Conservation (phyloP, 2,888 invertebrate genomes). For the Leptinotarsa rubiginosa region DNA sequence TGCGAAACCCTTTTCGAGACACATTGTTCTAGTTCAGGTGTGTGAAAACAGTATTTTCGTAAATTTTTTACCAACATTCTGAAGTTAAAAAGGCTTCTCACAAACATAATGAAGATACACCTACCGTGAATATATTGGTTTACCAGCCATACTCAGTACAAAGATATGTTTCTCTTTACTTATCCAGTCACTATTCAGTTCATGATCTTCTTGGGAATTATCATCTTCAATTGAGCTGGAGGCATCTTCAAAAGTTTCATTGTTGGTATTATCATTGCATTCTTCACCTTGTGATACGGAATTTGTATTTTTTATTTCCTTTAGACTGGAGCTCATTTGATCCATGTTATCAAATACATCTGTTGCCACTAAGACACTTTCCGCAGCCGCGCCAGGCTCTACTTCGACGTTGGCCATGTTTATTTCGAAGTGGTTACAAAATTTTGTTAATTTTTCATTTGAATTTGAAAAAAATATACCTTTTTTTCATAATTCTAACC, state of each 20-base stretch:
- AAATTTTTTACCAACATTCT: too few relatives aligned
- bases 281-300: slow-evolving; percentile 56
- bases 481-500: too few relatives aligned
- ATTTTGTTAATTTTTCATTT: neutral
- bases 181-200: slow-evolving; percentile 77
- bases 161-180: slow-evolving; percentile 91
- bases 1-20: too few relatives aligned
- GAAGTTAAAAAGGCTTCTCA: neutral
- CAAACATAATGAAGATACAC: neutral
- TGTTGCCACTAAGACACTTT: slow-evolving; percentile 78
- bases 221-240: slow-evolving; percentile 46
- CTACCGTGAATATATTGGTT: slow-evolving; percentile 93
- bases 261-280: slow-evolving; percentile 53
- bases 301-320: slow-evolving; percentile 71
- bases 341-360: slow-evolving; percentile 80
- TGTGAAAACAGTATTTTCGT: too few relatives aligned
- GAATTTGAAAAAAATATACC: neutral
- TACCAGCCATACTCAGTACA: slow-evolving; percentile 94
- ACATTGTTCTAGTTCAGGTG: too few relatives aligned
- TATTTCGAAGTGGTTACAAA: neutral
- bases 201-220: slow-evolving; percentile 67
- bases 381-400: slow-evolving; percentile 73
- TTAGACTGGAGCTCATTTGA: slow-evolving; percentile 74
- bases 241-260: slow-evolving; percentile 53
- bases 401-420: slow-evolving; percentile 55